Base-by-base conservation (phyloP, 2,888 invertebrate species). In the Sinelater perroti region DNA sequence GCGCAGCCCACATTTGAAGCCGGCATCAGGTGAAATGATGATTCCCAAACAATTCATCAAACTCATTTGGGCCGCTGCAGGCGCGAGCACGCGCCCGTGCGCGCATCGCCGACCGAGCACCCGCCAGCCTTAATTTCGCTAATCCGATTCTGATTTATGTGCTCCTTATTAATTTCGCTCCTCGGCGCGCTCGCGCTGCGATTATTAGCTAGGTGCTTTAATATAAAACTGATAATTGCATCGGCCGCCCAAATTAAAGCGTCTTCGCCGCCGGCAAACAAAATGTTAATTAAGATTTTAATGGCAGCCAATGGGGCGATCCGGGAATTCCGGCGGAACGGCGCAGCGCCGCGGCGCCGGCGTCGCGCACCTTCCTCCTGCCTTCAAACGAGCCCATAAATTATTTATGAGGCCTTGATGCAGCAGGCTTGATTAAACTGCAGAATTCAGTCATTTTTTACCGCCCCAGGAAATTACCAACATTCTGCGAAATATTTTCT, bases 331-430 rank as follows among this genome's bases (percentile, higher is more conserved):
- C 30, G 10, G 28, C 14, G 18, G 30, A 44, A 30, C 18, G n/a
- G n/a, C n/a, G n/a, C n/a, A n/a, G n/a, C n/a, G n/a, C n/a, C n/a
- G n/a, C n/a, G n/a, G n/a, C n/a, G n/a, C n/a, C 50, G 36, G 31
- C 30, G 13, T 51, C 31, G 20, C 13, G 20, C 16, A 53, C 30
- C 44, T 47, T 54, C 45, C 50, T 59, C 55, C 55, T 50, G 42
- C 44, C 49, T 47, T 20, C 36, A 55, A 55, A 49, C 38, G 54
- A 54, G 49, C 28, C 33, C 40, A 53, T 54, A 54, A 54, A 58
- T 58, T 44, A 58, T 58, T 58, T 53, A 58, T 55, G 59, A 55
- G 50, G 30, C 50, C 45, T 55, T 50, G 44, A 59, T 59, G 50
- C 35, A 46, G 30, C 38, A 26, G 35, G 21, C 38, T 46, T 57